Conservation (phyloP, 1,140 invertebrate species). For the Daktulosphaira vitifoliae region DNA sequence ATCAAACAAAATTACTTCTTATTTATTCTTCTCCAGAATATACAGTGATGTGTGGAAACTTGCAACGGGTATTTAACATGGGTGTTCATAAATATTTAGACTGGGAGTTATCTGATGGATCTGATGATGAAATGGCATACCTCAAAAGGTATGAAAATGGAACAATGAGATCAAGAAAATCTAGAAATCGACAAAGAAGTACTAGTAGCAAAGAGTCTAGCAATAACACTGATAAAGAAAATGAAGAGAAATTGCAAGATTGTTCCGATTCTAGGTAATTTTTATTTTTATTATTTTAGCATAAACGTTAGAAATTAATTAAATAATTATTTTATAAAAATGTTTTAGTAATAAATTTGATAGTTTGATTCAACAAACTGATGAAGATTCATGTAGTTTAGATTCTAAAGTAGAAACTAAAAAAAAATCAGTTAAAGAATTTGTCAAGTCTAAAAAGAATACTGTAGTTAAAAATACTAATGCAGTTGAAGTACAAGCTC, state of each 20-base stretch:
- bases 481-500: conserved; percentile 59
- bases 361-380: conserved; percentile 16
- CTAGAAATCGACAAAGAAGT: conserved; percentile 35
- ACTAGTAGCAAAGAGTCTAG: conserved; percentile 43
- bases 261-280: conserved; percentile 15
- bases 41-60: conserved; percentile 74
- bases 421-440: conserved; percentile 43
- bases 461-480: conserved; percentile 36
- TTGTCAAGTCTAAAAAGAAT: conserved; percentile 41
- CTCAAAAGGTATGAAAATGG: conserved; percentile 40
- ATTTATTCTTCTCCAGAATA: conserved; percentile 57
- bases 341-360: conserved; percentile 21
- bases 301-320: neutral
- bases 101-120: conserved; percentile 66
- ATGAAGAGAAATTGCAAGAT: conserved; percentile 34
- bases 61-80: conserved; percentile 67
- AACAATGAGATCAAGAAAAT: conserved; percentile 41
- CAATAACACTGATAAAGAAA: conserved; percentile 42
- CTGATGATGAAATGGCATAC: conserved; percentile 47
- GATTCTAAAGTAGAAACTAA: conserved; percentile 38
- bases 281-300: neutral
- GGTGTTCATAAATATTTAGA: conserved; percentile 71
- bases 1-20: conserved; percentile 4
- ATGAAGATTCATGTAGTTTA: conserved; percentile 35
- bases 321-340: neutral